These are phyloP conservation scores for Drosophila acutilabella DNA, from an alignment of 2,888 invertebrate species.

Conservation along the genomic window DNA sequence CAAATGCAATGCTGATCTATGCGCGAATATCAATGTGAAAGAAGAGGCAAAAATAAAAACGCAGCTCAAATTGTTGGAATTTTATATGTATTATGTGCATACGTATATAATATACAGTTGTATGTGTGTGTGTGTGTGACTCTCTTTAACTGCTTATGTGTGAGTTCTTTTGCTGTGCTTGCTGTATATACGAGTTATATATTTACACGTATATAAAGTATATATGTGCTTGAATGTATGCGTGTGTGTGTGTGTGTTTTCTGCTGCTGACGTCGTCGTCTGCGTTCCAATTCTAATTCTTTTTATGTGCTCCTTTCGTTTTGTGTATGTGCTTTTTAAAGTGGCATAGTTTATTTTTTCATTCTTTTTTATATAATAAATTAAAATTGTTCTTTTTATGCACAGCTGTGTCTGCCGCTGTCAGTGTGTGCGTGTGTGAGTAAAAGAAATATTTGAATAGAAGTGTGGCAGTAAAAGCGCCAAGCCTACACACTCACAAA, in stretches of 20 bases:
- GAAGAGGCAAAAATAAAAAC: slow-evolving; percentile 49
- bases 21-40: slow-evolving; percentile 54
- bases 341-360: slow-evolving; percentile 51
- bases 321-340: slow-evolving; percentile 51
- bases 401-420: slow-evolving; percentile 46
- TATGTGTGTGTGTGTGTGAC: slow-evolving; percentile 4
- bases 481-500: slow-evolving; percentile 27
- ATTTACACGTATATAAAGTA: slow-evolving; percentile 21
- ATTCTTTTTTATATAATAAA: slow-evolving; percentile 61
- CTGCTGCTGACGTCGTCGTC: slow-evolving; percentile 45
- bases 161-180: slow-evolving; percentile 7
- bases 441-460: slow-evolving; percentile 21
- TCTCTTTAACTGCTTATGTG: not conserved
- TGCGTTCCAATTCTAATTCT: slow-evolving; percentile 65
- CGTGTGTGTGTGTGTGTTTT: slow-evolving; percentile 32
- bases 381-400: slow-evolving; percentile 48
- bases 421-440: slow-evolving; percentile 5
- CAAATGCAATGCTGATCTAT: slow-evolving; percentile 59
- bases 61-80: slow-evolving; percentile 62
- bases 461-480: slow-evolving; percentile 44
- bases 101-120: slow-evolving; percentile 14
- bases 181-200: slow-evolving; percentile 11
- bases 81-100: slow-evolving; percentile 27
- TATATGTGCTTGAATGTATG: not conserved
- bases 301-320: slow-evolving; percentile 41